A percentile compares a stretch with the other conserved stretches of the same genome.
phyloP scores from a whole-genome alignment of 2,113 vertebrate genomes.

The Tringa solitaria region DNA sequence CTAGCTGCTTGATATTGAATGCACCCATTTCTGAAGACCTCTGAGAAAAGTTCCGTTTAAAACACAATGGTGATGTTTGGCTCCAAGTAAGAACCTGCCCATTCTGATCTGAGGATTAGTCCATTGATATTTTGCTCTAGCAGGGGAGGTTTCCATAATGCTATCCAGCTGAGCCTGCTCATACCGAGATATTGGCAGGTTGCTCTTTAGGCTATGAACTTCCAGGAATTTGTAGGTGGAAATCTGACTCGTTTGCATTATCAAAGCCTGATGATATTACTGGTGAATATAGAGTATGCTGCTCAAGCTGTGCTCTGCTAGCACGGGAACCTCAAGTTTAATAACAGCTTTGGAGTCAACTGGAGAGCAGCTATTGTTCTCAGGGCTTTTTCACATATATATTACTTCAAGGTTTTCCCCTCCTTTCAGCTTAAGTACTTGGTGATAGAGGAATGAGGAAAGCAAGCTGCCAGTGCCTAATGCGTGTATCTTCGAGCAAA shows the following conservation, averaged over 20 bases:
- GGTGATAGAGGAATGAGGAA: neutral
- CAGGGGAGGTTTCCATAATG: neutral
- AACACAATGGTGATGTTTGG: fast-evolving
- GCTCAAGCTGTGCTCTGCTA: slow-evolving; percentile 5
- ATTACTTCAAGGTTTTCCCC: neutral
- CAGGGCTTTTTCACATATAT: neutral
- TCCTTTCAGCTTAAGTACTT: neutral
- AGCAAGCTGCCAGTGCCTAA: slow-evolving; percentile 31
- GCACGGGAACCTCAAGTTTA: neutral
- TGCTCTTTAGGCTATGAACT: neutral
- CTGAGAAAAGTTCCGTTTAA: neutral
- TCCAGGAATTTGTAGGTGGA: slow-evolving; percentile 6
- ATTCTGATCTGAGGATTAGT: neutral
- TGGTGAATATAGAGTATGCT: neutral
- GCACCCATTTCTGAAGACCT: neutral
- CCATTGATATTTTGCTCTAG: neutral
- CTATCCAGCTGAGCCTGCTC: neutral
- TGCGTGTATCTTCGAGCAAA: neutral
- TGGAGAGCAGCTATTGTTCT: slow-evolving; percentile 36
- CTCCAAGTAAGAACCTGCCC: neutral
- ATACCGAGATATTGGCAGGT: neutral
- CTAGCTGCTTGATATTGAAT: neutral
- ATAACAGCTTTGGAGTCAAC: slow-evolving; percentile 19
- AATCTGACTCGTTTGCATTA: neutral
- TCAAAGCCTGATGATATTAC: neutral